These are phyloP conservation scores for Atlantisia rogersi DNA, from an alignment of 2,113 vertebrate genomes.

Conservation along the genomic window DNA sequence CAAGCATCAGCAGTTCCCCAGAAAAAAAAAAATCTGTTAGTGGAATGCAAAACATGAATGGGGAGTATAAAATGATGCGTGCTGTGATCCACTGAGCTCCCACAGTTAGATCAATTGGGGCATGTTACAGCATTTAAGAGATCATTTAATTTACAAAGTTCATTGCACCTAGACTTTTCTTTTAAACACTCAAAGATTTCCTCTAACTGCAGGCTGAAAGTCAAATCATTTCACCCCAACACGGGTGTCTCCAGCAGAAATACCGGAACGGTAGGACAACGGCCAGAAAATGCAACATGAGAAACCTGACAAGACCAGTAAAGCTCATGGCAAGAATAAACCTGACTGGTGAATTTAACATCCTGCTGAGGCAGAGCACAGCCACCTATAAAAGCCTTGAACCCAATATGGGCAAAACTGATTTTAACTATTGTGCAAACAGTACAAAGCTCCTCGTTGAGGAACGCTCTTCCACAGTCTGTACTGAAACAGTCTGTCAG, in stretches of 20 bases:
- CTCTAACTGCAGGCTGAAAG: not conserved
- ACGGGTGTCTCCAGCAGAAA: not conserved
- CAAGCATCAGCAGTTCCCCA: not conserved
- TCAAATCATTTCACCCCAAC: slow-evolving; percentile 15
- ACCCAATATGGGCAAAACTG: not conserved
- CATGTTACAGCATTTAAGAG: not conserved
- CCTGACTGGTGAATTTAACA: not conserved
- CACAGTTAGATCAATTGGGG: not conserved
- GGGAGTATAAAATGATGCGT: not conserved
- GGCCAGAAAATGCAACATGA: not conserved
- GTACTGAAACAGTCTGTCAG: not conserved
- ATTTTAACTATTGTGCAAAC: not conserved
- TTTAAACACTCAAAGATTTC: slow-evolving; percentile 5
- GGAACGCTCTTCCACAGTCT: not conserved
- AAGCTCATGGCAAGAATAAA: slow-evolving; percentile 19
- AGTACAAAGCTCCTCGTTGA: not conserved
- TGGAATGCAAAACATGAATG: slow-evolving; percentile 25
- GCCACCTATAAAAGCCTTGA: not conserved
- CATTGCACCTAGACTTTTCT: not conserved
- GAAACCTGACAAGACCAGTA: not conserved
- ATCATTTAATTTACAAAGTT: not conserved
- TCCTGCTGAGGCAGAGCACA: not conserved
- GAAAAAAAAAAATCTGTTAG: not conserved
- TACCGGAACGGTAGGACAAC: not conserved
- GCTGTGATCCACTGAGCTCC: not conserved